Evolutionary conservation across 2,797 vertebrate species (phyloP), one percentile per base, ranked within the genome.

Genomic region (Bradypodion pumilum): DNA sequence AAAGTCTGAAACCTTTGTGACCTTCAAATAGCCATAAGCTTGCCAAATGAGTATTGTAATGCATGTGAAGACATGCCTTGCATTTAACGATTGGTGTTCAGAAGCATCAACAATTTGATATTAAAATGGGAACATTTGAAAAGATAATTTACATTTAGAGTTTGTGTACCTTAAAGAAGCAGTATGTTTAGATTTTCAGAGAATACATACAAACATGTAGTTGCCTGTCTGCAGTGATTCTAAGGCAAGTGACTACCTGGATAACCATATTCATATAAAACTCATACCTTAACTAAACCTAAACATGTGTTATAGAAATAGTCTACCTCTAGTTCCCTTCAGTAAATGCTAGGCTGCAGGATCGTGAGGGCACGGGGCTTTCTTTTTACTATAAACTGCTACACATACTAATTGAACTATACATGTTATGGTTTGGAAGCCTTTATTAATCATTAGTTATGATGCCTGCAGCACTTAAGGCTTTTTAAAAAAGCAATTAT

Each of bases 81-180:
- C 16, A 87, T 80, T 69, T 63, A 52, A 80, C 84, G 59, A 8
- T 12, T n/a, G 25, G 66, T 87, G 56, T 9, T 83, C 29, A 72
- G 1, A 79, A 73, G 40, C 15, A 83, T 3, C 25, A 63, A 52
- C 52, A 32, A 86, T 60, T 1, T 56, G 44, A 40, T 46, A 66
- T 15, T 86, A 66, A 74, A 87, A 49, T 5, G 19, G 9, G 82
- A 76, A 3, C 13, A 74, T 56, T 3, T 52, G 83, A 42, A 66
- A 91, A 73, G n/a, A 0, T 23, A 49, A 23, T 44, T 49, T 0
- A 21, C 37, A 40, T 52, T 29, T 52, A 74, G 0, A 0, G 37
- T 40, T 77, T 60, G 12, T 12, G 80, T 74, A 72, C 62, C 3
- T 79, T n/a, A 0, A 66, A 1, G 6, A 85, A 89, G 7, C 42